Conservation (phyloP, 2,888 invertebrate genomes). For the Ganaspis brasiliensis region DNA sequence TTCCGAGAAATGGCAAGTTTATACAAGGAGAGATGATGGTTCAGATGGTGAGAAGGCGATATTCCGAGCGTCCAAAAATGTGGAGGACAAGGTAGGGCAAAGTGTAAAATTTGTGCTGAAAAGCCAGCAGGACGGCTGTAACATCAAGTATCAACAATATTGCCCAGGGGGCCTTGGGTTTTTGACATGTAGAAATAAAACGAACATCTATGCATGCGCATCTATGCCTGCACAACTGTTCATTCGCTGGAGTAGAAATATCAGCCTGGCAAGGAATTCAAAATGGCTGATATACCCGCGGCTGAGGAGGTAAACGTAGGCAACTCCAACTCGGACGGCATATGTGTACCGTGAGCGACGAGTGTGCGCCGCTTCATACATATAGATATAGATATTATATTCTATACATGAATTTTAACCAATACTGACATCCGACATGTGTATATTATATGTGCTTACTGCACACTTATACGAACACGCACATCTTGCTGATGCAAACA, state of each 20-base stretch:
- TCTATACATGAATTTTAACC: background rate
- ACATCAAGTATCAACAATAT: conserved; percentile 79
- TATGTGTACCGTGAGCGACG: conserved; percentile 56
- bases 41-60: conserved; percentile 3
- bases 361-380: conserved; percentile 34
- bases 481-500: no score
- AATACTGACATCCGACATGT: background rate
- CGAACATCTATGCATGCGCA: conserved; percentile 62
- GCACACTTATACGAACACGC: background rate
- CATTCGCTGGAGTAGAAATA: conserved; percentile 18
- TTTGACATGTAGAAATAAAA: conserved; percentile 76
- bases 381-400: conserved; percentile 7
- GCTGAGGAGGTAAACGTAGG: conserved; percentile 61
- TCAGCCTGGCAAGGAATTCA: conserved; percentile 74
- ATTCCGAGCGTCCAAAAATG: conserved; percentile 25
- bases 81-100: conserved; percentile 40
- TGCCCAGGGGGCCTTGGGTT: conserved; percentile 68
- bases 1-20: conserved; percentile 15
- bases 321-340: conserved; percentile 53
- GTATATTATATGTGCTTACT: background rate
- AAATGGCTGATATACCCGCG: conserved; percentile 74
- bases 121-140: conserved; percentile 65
- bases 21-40: conserved; percentile 6
- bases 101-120: conserved; percentile 49
- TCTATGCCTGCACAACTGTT: conserved; percentile 54